Evolutionary conservation across 2,888 invertebrate species (phyloP), one percentile per base, ranked within the genome.

Genomic region (Oegoconia quadripuncta): DNA sequence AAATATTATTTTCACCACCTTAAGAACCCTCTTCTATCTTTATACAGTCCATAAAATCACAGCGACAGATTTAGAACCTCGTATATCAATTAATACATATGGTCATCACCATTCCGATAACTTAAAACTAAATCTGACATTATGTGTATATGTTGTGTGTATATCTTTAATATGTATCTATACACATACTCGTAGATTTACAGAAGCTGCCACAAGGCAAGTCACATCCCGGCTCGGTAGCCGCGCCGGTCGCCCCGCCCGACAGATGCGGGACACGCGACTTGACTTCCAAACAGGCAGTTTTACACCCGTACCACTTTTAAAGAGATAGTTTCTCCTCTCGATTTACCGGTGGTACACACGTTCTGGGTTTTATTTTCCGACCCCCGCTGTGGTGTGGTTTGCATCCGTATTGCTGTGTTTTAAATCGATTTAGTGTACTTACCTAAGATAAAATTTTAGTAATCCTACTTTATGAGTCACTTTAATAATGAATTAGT

Each of bases 301-400:
- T 74, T 76, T 75, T 79, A 78, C 66, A 64, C 69, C 59, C 52
- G 55, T 62, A 65, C 62, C 68, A 72, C 74, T 79, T 71, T 75
- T 77, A 79, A 82, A 74, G 68, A 65, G 74, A 76, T 81, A 74
- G 74, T 74, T 73, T 66, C 62, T 59, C 64, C 63, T 72, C 67
- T 74, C 79, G 74, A 81, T 81, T 76, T 75, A 66, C 72, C 68
- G 67, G 65, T 55, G 60, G 70, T 56, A 51, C 61, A 70, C 71
- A 66, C 65, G 66, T 59, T 63, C 62, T 55, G 58, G 65, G 63
- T 71, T 74, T 77, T 65, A 66, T 64, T 57, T 52, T 48, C 50
- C 55, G 52, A 63, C 61, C 62, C 62, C 57, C 46, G 23, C 39
- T 40, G 38, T 45, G 34, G 43, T 39, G 56, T 52, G 49, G 48